These are phyloP conservation scores for Tholera decimalis DNA, from an alignment of 2,888 invertebrate species.

Conservation along the genomic window DNA sequence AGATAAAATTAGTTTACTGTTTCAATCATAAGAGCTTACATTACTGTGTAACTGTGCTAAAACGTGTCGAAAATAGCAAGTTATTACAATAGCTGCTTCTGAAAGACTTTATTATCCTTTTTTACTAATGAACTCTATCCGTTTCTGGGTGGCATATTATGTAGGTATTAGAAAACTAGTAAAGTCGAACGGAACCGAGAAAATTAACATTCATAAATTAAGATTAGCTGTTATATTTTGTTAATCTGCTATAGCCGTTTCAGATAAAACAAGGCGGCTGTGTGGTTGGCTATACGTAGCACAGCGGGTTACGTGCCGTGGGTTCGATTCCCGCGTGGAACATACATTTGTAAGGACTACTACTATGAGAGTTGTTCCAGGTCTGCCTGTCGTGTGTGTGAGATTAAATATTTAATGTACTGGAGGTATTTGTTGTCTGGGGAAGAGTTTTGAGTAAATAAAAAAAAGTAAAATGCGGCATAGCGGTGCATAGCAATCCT, in stretches of 20 bases:
- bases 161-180: not conserved
- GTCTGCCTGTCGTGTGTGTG: too few species aligned
- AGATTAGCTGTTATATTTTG: not conserved
- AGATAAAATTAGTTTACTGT: not conserved
- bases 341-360: too few species aligned
- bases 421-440: too few species aligned
- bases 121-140: slow-evolving; percentile 17
- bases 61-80: slow-evolving; percentile 27
- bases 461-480: too few species aligned
- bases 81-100: not conserved
- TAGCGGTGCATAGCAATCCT: too few species aligned
- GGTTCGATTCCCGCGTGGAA: not conserved
- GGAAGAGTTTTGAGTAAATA: too few species aligned
- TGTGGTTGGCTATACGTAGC: too few species aligned
- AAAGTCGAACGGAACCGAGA: not conserved
- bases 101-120: slow-evolving; percentile 19
- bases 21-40: too few species aligned
- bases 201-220: not conserved
- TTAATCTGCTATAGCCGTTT: not conserved
- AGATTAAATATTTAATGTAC: too few species aligned
- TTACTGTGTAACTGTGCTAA: not conserved
- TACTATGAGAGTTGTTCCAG: too few species aligned
- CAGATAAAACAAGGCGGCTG: too few species aligned
- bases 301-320: not conserved
- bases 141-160: slow-evolving; percentile 3